Conservation (phyloP, 1,140 invertebrate genomes). For the Cylas formicarius region DNA sequence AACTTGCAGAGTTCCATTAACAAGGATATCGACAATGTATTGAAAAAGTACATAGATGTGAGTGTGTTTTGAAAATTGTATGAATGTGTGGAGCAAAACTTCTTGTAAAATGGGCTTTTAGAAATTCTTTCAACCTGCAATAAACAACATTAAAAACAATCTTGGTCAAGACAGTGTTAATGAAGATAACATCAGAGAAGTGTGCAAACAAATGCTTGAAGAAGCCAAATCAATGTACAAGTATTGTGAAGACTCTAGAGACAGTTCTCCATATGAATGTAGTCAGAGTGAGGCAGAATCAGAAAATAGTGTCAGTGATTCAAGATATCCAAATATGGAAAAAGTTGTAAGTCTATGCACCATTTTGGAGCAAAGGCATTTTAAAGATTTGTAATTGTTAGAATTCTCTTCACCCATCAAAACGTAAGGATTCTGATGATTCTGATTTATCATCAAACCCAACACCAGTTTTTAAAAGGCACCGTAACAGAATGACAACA, state of each 20-base stretch:
- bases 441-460: conserved; percentile 45
- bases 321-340: conserved; percentile 17
- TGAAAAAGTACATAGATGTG: conserved; percentile 69
- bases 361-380: background rate
- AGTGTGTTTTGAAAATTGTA: conserved; percentile 25
- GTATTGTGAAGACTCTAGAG: conserved; percentile 33
- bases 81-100: conserved; percentile 2
- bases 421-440: conserved; percentile 57
- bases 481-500: conserved; percentile 23
- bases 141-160: conserved; percentile 70
- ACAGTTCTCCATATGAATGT: conserved; percentile 46
- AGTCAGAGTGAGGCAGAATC: conserved; percentile 45
- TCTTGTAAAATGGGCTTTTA: no score
- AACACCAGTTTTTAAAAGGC: conserved; percentile 43
- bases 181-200: conserved; percentile 65
- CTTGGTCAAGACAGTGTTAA: conserved; percentile 64
- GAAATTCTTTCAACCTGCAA: conserved; percentile 70
- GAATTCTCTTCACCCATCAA: conserved; percentile 39
- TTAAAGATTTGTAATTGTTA: conserved; percentile 2
- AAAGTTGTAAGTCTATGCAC: conserved; percentile 17
- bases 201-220: conserved; percentile 70
- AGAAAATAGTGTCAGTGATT: conserved; percentile 27
- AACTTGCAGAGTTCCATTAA: conserved; percentile 69
- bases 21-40: conserved; percentile 67
- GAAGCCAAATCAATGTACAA: conserved; percentile 67